These are phyloP conservation scores for Pygathrix nemaeus DNA, from an alignment of 2,113 vertebrate species.

Conservation along the genomic window DNA sequence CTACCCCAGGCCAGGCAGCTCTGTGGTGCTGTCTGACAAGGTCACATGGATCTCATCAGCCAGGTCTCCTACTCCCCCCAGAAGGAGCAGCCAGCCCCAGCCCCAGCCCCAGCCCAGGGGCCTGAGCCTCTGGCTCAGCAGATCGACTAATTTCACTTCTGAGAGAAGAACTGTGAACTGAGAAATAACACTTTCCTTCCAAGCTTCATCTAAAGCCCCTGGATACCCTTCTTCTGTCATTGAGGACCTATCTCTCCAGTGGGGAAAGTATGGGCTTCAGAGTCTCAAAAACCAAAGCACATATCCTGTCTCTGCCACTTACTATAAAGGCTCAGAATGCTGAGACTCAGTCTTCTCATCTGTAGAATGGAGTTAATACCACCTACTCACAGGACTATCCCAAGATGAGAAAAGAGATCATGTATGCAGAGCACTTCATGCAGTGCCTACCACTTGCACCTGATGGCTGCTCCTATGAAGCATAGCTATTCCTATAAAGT, in stretches of 20 bases:
- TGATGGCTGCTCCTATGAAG: neutral
- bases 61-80: neutral
- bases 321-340: neutral
- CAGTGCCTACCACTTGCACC: neutral
- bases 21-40: neutral
- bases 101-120: neutral
- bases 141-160: neutral
- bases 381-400: neutral
- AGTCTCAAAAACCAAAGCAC: neutral
- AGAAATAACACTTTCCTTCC: neutral
- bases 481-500: neutral
- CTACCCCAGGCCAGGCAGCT: neutral
- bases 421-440: neutral
- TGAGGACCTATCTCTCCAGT: neutral
- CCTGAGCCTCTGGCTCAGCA: neutral
- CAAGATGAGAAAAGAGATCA: neutral
- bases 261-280: neutral
- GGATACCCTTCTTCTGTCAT: neutral
- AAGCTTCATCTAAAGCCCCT: neutral
- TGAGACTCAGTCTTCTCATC: neutral
- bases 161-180: neutral
- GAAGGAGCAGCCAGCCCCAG: neutral
- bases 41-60: neutral
- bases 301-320: neutral
- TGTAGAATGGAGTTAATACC: neutral